Conservation (phyloP, 1,140 invertebrate species). For the Chironomus striatipennis region DNA sequence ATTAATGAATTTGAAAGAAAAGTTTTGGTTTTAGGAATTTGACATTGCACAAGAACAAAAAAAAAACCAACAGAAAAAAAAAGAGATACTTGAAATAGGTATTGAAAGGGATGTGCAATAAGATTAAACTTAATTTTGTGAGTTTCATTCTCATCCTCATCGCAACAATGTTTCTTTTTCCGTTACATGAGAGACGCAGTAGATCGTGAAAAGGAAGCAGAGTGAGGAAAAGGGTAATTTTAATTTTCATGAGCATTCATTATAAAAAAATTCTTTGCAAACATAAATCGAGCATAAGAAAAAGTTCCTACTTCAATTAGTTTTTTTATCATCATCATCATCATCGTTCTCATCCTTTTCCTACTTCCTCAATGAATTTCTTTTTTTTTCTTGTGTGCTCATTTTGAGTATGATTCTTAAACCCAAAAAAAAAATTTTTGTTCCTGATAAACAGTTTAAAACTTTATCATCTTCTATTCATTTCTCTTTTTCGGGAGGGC, state of each 20-base stretch:
- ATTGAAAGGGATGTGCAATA: neutral
- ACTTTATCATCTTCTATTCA: constrained; percentile 14
- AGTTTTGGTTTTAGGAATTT: constrained; percentile 7
- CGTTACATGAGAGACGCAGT: neutral
- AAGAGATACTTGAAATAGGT: neutral
- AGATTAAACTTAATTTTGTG: neutral
- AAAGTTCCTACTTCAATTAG: constrained; percentile 19
- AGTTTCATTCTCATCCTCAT: neutral
- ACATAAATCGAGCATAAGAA: constrained; percentile 16
- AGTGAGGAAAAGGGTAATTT: constrained; percentile 22
- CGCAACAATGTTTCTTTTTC: neutral
- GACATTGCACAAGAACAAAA: no score
- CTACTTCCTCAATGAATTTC: neutral
- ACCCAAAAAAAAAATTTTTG: neutral
- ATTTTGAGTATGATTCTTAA: no score
- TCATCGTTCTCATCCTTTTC: neutral
- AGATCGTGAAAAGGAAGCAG: neutral
- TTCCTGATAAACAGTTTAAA: constrained; percentile 24
- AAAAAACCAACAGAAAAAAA: no score
- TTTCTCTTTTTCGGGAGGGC: no score
- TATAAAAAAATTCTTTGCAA: neutral
- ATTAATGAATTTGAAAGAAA: neutral
- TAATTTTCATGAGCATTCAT: constrained; percentile 13
- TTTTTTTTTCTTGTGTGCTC: no score
- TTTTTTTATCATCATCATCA: neutral